Base-by-base conservation (phyloP, 2,888 invertebrate species). In the Agriotes lineatus region DNA sequence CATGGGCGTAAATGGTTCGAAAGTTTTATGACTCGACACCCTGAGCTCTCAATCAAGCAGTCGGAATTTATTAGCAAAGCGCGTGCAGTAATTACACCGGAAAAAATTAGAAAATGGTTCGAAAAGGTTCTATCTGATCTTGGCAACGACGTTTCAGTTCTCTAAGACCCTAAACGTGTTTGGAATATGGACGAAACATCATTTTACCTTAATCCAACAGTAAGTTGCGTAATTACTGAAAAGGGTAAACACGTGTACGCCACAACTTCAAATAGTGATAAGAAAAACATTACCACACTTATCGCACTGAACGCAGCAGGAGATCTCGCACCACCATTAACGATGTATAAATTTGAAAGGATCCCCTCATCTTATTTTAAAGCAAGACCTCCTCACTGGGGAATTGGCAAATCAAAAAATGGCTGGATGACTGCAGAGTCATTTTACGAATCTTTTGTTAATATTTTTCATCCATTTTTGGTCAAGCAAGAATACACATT, bases 261-360 rank as follows among this genome's bases (percentile, higher is more conserved):
- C 33, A 16, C 48, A 54, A 39, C 54, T n/a, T 10, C 37, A 42
- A 77, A 37, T n/a, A 10, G 75, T 56, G 30, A 52, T 3, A 52
- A 52, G 30, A 14, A 30, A 30, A 52, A 52, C n/a, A 52, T 30
- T n/a, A 52, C 30, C 9, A 52, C 30, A 6, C 30, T 52, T 37
- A n/a, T 37, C n/a, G 25, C n/a, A n/a, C n/a, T n/a, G n/a, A n/a
- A n/a, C n/a, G n/a, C 25, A 7, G 25, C 3, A 25, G 25, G 25
- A 3, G 7, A 3, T 3, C 7, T 25, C 7, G 25, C 25, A 5
- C 25, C 25, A 5, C 25, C 25, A 7, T 7, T 25, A 5, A 25
- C 25, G 7, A 7, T 25, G 25, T 25, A 25, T 7, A 25, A 25
- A 7, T 25, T 25, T 25, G 25, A 25, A 25, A 25, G 25, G 7